These are phyloP conservation scores for Sylvilagus bachmani DNA, from an alignment of 2,113 vertebrate genomes.

Conservation along the genomic window DNA sequence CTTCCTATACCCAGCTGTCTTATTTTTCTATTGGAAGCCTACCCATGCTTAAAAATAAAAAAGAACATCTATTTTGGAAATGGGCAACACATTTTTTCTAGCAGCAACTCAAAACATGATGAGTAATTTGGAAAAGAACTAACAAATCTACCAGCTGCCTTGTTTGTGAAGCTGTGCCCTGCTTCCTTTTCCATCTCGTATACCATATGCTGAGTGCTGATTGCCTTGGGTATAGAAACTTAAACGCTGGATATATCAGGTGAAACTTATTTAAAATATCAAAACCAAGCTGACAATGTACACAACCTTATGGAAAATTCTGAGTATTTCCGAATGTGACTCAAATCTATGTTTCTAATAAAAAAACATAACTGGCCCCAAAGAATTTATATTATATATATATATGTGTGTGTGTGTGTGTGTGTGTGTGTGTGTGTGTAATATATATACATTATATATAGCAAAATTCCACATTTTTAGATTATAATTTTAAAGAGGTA, in stretches of 20 bases:
- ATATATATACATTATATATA: neutral
- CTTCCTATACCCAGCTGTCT: conserved; percentile 85
- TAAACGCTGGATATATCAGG: conserved; percentile 59
- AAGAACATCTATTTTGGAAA: conserved; percentile 87
- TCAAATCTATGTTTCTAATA: conserved; percentile 32
- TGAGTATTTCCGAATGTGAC: neutral
- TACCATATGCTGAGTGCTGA: conserved; percentile 77
- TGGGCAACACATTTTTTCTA: conserved; percentile 85
- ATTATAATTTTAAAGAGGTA: conserved; percentile 30
- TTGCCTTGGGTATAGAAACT: conserved; percentile 54
- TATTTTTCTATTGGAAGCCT: conserved; percentile 81
- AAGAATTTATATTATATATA: conserved; percentile 11
- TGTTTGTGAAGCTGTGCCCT: conserved; percentile 57
- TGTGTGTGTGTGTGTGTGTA: too few species aligned
- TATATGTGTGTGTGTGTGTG: too few species aligned
- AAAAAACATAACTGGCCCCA: neutral
- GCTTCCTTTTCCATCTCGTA: conserved; percentile 62
- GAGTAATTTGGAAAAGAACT: conserved; percentile 85
- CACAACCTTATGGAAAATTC: conserved; percentile 6
- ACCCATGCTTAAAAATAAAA: conserved; percentile 86
- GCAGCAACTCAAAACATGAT: conserved; percentile 85
- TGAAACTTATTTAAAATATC: conserved; percentile 71
- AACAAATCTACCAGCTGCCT: conserved; percentile 86
- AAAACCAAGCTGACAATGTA: conserved; percentile 37
- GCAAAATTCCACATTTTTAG: neutral